Base-by-base conservation (phyloP, 1,140 invertebrate species). In the Periplaneta americana region DNA sequence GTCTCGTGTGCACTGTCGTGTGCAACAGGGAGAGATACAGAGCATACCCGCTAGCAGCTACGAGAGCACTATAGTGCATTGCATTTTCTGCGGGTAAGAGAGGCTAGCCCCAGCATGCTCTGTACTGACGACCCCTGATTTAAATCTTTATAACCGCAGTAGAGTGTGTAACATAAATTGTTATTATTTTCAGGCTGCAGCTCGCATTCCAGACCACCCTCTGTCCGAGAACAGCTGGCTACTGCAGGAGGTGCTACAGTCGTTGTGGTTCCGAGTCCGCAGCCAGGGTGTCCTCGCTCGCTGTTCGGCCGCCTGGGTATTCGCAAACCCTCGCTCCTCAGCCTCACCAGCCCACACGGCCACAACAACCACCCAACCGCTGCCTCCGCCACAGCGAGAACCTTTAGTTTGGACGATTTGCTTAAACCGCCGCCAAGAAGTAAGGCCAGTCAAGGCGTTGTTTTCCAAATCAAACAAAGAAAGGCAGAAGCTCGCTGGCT, bases 331-430 rank as follows among this genome's bases (percentile, higher is more conserved):
- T 94, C 93, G 85, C 91, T 94, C 88, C 90, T 94, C 86, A 94
- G 93, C 89, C 91, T 94, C 85, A 91, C 92, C 89, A 91, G 90
- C 86, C 90, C 90, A 87, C 90, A 89, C 88, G 87, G 86, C 88
- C 86, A 66, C 48, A 87, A 86, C 79, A 57, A 48, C 79, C 79
- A 34, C 39, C 39, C 15, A 35, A 32, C 34, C 35, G 18, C 79
- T 34, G 66, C 80, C 2, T 36, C 80, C 87, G 87, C 89, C 82
- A 89, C 91, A 87, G 91, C 91, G 84, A 90, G 93, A 89, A 94
- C 94, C 84, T 95, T 95, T 91, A 94, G 93, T 90, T 92, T 95
- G 89, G 94, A 95, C 90, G 94, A 95, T 91, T 91, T 95, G 87
- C 91, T 95, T 90, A 92, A 93, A 90, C 92, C 91, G 87, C 91